phyloP scores from a whole-genome alignment of 2,797 vertebrate genomes.

The Chelmon rostratus region DNA sequence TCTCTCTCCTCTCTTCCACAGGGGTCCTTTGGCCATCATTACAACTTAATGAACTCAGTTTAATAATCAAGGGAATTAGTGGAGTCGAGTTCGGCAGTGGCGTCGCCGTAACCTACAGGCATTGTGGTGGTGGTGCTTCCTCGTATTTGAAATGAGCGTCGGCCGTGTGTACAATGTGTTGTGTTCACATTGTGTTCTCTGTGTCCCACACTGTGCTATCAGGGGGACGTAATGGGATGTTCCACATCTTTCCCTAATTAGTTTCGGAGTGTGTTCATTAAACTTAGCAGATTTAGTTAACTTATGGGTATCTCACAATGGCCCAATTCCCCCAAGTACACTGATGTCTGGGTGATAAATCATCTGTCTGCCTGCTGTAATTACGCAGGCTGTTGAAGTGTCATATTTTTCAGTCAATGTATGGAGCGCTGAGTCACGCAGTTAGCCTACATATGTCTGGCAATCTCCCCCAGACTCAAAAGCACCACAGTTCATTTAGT shows the following conservation, averaged over 20 bases:
- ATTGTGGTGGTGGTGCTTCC: slow-evolving; percentile 1
- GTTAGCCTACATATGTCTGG: slow-evolving; percentile 28
- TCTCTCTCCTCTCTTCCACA: slow-evolving; percentile 34
- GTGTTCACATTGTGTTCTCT: slow-evolving; percentile 50
- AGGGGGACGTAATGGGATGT: slow-evolving; percentile 62
- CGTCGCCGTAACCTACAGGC: slow-evolving; percentile 57
- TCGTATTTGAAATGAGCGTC: slow-evolving; percentile 50
- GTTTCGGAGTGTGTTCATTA: slow-evolving; percentile 78
- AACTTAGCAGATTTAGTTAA: slow-evolving; percentile 75
- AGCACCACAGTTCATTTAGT: slow-evolving; percentile 42
- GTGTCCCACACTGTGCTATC: slow-evolving; percentile 47
- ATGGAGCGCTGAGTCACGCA: slow-evolving; percentile 28
- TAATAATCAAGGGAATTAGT: slow-evolving; percentile 71
- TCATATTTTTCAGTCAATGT: slow-evolving; percentile 56
- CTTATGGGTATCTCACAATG: slow-evolving; percentile 67
- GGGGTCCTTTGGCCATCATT: slow-evolving; percentile 75
- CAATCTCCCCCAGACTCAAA: slow-evolving; percentile 40
- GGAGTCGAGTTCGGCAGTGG: slow-evolving; percentile 47
- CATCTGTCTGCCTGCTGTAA: slow-evolving; percentile 67
- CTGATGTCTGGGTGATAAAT: slow-evolving; percentile 75
- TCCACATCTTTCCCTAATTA: slow-evolving; percentile 79
- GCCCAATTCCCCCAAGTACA: slow-evolving; percentile 59
- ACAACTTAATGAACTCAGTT: slow-evolving; percentile 77
- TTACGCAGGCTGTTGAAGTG: slow-evolving; percentile 63
- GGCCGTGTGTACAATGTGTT: slow-evolving; percentile 47